phyloP scores from a whole-genome alignment of 2,113 vertebrate genomes.

The Eupsittula cactorum region DNA sequence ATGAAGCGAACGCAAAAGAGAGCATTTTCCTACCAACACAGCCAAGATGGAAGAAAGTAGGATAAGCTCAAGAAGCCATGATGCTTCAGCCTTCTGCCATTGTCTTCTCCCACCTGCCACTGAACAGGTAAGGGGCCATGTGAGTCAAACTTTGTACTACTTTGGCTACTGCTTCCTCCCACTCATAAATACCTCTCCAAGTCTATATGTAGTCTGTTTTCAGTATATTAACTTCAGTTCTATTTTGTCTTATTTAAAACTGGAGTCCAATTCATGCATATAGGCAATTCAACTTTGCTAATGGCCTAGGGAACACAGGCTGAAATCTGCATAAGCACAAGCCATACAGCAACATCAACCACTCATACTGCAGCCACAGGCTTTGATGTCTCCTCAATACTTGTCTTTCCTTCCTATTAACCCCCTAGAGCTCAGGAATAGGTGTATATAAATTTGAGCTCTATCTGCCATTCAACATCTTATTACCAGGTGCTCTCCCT shows the following conservation, averaged over 20 bases:
- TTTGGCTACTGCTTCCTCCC: background rate
- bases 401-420: background rate
- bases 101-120: background rate
- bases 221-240: background rate
- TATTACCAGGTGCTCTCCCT: background rate
- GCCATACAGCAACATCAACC: background rate
- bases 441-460: rapidly evolving
- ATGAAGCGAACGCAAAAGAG: background rate
- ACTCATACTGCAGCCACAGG: background rate
- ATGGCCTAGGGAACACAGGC: background rate
- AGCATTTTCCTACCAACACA: background rate
- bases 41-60: background rate
- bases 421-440: background rate
- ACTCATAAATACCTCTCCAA: background rate
- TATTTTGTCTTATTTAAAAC: background rate
- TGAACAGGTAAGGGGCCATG: background rate
- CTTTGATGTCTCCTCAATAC: background rate
- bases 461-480: background rate
- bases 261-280: background rate
- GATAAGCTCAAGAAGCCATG: background rate
- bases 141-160: background rate
- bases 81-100: background rate
- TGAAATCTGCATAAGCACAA: background rate
- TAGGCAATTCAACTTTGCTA: background rate
- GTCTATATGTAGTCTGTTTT: background rate